Conservation (phyloP, 1,140 invertebrate genomes). For the Coboldia fuscipes region DNA sequence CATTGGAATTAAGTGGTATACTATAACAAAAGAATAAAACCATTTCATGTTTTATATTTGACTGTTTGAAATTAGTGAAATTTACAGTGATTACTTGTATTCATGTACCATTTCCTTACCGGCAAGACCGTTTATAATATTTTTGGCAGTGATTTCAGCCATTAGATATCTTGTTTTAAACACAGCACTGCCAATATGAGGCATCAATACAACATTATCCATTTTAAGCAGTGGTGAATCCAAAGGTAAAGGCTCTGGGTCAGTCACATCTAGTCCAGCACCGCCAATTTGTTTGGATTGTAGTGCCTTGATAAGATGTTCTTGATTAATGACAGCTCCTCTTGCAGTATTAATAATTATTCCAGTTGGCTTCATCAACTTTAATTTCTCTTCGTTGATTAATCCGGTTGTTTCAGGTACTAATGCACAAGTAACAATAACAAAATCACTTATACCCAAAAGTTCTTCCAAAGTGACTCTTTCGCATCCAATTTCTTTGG, state of each 20-base stretch:
- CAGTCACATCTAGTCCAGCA: conserved; percentile 83
- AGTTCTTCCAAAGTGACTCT: conserved; percentile 49
- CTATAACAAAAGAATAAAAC: too few species aligned
- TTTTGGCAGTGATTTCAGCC: conserved; percentile 60
- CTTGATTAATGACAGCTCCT: conserved; percentile 59
- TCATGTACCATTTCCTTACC: conserved; percentile 40
- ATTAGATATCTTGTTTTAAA: conserved; percentile 58
- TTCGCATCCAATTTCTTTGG: conserved; percentile 36
- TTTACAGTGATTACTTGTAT: too few species aligned
- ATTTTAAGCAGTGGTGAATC: conserved; percentile 58
- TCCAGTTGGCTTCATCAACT: conserved; percentile 65
- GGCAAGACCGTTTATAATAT: conserved; percentile 61
- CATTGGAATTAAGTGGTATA: too few species aligned
- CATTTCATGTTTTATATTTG: too few species aligned
- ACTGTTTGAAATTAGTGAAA: too few species aligned
- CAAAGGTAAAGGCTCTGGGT: conserved; percentile 71
- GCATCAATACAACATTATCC: conserved; percentile 66
- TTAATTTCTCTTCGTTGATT: conserved; percentile 50
- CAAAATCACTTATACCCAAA: conserved; percentile 53
- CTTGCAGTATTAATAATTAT: conserved; percentile 70
- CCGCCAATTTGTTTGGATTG: conserved; percentile 48
- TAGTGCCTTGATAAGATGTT: conserved; percentile 54
- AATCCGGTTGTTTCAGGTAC: conserved; percentile 52
- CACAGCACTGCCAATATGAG: conserved; percentile 88
- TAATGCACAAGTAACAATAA: conserved; percentile 49